Evolutionary conservation across 2,888 invertebrate species (phyloP).

Genomic region (Crepidodera aurea): DNA sequence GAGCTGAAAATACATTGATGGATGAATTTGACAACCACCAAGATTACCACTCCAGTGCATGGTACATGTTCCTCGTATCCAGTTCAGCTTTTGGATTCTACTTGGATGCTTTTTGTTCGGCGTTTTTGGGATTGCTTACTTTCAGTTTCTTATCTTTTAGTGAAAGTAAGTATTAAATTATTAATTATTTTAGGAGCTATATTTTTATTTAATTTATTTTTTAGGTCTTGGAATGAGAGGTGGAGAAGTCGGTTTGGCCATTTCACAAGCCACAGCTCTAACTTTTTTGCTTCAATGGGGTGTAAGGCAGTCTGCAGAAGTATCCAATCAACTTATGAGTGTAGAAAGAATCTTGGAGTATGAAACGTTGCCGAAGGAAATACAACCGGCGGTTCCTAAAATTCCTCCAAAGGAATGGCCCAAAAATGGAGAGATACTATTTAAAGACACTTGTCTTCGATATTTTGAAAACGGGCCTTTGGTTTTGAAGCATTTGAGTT

Average conservation of each 20-base stretch:
- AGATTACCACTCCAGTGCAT: conserved; percentile 70
- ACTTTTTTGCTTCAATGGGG: conserved; percentile 82
- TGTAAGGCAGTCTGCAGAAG: conserved; percentile 66
- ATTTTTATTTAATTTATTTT: neutral
- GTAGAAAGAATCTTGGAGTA: conserved; percentile 92
- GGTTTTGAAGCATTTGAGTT: conserved; percentile 76
- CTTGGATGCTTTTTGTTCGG: conserved; percentile 68
- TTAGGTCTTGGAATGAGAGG: conserved; percentile 55
- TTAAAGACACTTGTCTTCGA: conserved; percentile 72
- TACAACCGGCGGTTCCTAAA: conserved; percentile 66
- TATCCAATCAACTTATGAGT: conserved; percentile 81
- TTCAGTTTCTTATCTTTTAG: conserved; percentile 65
- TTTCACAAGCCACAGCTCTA: conserved; percentile 56
- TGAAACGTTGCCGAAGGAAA: conserved; percentile 60
- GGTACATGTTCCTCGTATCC: conserved; percentile 69
- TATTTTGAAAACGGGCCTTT: conserved; percentile 75
- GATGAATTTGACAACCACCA: conserved; percentile 64
- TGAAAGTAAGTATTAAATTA: conserved; percentile 46
- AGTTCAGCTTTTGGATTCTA: conserved; percentile 71
- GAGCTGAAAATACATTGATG: conserved; percentile 70
- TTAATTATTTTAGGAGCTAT: too few species aligned
- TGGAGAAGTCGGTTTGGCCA: conserved; percentile 63
- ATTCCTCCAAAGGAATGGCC: conserved; percentile 68
- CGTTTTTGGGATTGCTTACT: conserved; percentile 70
- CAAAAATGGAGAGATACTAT: conserved; percentile 70